Percentiles rank a stretch among this genome's conserved stretches.
Evolutionary conservation across 2,797 vertebrate species (phyloP).

Genomic region (Pagetopsis macropterus): DNA sequence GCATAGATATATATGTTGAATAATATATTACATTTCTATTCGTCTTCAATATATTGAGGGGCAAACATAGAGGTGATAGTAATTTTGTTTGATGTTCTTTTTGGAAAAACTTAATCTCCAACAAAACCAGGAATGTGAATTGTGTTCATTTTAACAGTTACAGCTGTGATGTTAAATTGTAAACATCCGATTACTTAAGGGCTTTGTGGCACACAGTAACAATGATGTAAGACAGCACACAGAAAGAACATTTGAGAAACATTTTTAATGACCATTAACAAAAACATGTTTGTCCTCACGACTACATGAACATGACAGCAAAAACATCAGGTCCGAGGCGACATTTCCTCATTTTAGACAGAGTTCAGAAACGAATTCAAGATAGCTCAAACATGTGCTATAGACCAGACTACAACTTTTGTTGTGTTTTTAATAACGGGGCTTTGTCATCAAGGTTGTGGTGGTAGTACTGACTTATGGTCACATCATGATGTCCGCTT

Average conservation of each 20-base stretch:
- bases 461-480: neutral
- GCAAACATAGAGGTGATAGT: too few species aligned
- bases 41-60: too few species aligned
- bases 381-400: neutral
- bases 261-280: slow-evolving; percentile 61
- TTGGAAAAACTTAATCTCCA: neutral
- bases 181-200: neutral
- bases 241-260: slow-evolving; percentile 27
- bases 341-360: slow-evolving; percentile 14
- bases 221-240: slow-evolving; percentile 6
- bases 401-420: slow-evolving; percentile 1
- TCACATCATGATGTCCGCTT: neutral
- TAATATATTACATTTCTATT: too few species aligned
- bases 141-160: neutral
- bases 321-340: slow-evolving; percentile 14
- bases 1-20: too few species aligned
- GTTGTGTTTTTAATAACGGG: slow-evolving; percentile 13
- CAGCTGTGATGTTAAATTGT: neutral
- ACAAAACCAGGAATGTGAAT: too few species aligned
- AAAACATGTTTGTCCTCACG: slow-evolving; percentile 42
- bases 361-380: neutral
- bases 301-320: slow-evolving; percentile 31
- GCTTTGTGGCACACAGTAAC: neutral
- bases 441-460: neutral
- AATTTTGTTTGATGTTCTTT: too few species aligned